Evolutionary conservation across 2,797 vertebrate genomes (phyloP).

Genomic region (Apogon talboti): DNA sequence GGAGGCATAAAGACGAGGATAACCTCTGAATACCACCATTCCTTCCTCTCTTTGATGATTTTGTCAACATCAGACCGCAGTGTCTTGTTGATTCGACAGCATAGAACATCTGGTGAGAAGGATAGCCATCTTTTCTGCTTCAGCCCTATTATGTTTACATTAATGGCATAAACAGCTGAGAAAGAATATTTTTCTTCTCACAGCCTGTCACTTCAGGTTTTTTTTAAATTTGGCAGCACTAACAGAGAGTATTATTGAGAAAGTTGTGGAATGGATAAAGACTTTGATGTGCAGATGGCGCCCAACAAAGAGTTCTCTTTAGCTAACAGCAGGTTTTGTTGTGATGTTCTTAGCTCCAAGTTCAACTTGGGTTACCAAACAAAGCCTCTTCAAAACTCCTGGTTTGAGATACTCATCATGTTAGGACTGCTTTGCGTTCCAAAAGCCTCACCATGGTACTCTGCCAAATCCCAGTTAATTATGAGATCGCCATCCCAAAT

Average conservation of each 20-base stretch:
- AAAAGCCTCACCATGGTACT: slow-evolving; percentile 59
- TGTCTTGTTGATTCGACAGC: slow-evolving; percentile 45
- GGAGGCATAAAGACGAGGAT: slow-evolving; percentile 36
- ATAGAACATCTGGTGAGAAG: slow-evolving; percentile 57
- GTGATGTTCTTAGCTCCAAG: slow-evolving; percentile 61
- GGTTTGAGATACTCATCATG: slow-evolving; percentile 55
- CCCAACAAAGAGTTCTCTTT: slow-evolving; percentile 40
- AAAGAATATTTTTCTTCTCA: slow-evolving; percentile 54
- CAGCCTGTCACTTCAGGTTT: slow-evolving; percentile 33
- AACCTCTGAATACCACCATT: slow-evolving; percentile 48
- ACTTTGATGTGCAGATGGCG: slow-evolving; percentile 74
- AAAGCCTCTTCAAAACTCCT: slow-evolving; percentile 45
- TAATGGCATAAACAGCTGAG: slow-evolving; percentile 56
- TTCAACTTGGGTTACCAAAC: slow-evolving; percentile 68
- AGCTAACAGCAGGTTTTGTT: slow-evolving; percentile 69
- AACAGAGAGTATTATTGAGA: slow-evolving; percentile 36
- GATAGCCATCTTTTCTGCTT: slow-evolving; percentile 17
- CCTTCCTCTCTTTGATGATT: slow-evolving; percentile 57
- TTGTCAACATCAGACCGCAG: slow-evolving; percentile 51
- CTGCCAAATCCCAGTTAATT: slow-evolving; percentile 77
- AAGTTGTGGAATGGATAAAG: slow-evolving; percentile 19
- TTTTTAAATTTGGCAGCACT: slow-evolving; percentile 45
- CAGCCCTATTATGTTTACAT: slow-evolving; percentile 47
- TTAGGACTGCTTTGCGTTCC: slow-evolving; percentile 58
- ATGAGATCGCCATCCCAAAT: slow-evolving; percentile 64